Conservation (phyloP, 2,888 invertebrate species). For the Oegoconia quadripuncta region DNA sequence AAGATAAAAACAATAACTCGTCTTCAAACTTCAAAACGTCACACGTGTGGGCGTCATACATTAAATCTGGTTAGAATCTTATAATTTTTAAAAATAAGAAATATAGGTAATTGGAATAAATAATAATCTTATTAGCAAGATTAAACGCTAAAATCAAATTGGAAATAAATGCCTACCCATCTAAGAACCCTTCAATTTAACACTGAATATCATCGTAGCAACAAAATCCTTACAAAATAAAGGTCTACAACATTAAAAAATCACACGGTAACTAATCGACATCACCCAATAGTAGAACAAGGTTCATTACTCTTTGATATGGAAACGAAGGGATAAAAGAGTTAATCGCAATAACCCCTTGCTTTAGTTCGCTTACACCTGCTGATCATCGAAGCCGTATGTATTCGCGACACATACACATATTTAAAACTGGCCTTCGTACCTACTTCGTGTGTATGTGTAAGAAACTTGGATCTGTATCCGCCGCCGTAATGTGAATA, state of each 20-base stretch:
- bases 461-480: constrained; percentile 76
- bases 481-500: constrained; percentile 76
- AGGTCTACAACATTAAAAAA: constrained; percentile 40
- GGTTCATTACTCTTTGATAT: constrained; percentile 79
- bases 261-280: constrained; percentile 70
- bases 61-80: constrained; percentile 24
- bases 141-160: too few relatives aligned
- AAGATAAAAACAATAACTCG: not conserved
- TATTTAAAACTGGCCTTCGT: constrained; percentile 73
- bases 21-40: too few relatives aligned
- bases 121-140: not conserved
- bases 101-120: too few relatives aligned
- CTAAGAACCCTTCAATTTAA: too few relatives aligned
- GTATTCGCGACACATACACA: constrained; percentile 72
- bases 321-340: constrained; percentile 78
- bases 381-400: constrained; percentile 78
- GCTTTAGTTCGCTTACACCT: constrained; percentile 76
- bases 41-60: too few relatives aligned
- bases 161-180: too few relatives aligned
- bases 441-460: constrained; percentile 65
- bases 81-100: constrained; percentile 4
- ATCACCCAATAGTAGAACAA: constrained; percentile 68
- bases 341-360: constrained; percentile 78
- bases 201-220: too few relatives aligned
- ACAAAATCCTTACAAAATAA: too few relatives aligned